Evolutionary conservation across 2,113 vertebrate genomes (phyloP), one percentile per base, ranked within the genome.

Genomic region (Chascanopsetta lugubris): DNA sequence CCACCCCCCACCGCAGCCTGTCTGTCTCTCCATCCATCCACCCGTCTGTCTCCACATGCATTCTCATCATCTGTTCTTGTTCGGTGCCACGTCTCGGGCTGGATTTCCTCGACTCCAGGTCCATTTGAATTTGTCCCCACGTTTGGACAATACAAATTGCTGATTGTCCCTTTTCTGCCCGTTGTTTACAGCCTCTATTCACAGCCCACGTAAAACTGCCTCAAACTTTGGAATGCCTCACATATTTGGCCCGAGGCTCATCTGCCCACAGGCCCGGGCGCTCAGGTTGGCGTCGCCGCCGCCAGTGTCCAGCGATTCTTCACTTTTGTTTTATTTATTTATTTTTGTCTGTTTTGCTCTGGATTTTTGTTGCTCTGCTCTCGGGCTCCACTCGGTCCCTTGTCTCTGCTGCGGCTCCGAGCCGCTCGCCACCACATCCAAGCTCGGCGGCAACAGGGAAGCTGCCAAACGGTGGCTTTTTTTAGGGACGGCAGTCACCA

Each of bases 401-500:
- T 18, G 47, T 79, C 75, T 77, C 55, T 42, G 71, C 79, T 79
- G 42, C 47, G 47, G n/a, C n/a, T n/a, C 49, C 65, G 61, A 75
- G 79, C 79, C 40, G 59, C 69, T 70, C 55, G 61, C 68, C 73
- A 85, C 91, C 92, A 91, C 89, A 92, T 92, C 88, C 89, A 92
- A 90, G 85, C 72, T 71, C 30, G 69, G 83, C 55, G 67, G 86
- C 87, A 74, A 57, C 79, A 83, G 77, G 60, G 58, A 59, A 79
- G 79, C 82, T 90, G 84, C 89, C 89, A 92, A 86, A 60, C 63
- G 40, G 87, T 77, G 88, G 74, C 88, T 90, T 93, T 93, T 88
- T 93, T 93, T 93, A 90, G 89, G 87, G 66, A 85, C 40, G 54
- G 57, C 85, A 92, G 86, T 91, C 88, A 91, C 90, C 85, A 93